A percentile compares a stretch with the other conserved stretches of the same genome.
phyloP scores from a whole-genome alignment of 2,113 vertebrate species.

The Pelobates fuscus region DNA sequence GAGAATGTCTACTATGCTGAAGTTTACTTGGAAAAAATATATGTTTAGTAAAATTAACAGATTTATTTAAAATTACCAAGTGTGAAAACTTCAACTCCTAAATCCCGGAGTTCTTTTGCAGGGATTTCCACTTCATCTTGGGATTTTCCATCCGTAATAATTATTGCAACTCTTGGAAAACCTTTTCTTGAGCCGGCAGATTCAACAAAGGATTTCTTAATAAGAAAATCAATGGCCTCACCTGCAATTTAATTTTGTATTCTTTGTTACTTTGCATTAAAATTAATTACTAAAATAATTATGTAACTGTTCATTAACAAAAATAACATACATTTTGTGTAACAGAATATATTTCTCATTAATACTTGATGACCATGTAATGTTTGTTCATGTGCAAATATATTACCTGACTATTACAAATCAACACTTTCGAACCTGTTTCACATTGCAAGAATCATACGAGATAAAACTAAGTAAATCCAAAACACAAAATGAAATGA shows the following conservation, averaged over 20 bases:
- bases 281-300: too few relatives aligned
- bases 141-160: constrained; percentile 90
- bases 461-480: too few relatives aligned
- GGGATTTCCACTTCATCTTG: constrained; percentile 83
- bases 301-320: too few relatives aligned
- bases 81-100: constrained; percentile 93
- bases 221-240: constrained; percentile 80
- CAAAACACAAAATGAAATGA: too few relatives aligned
- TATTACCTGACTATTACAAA: too few relatives aligned
- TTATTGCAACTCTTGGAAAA: constrained; percentile 89
- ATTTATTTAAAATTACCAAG: constrained; percentile 73
- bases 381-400: background rate
- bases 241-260: constrained; percentile 65
- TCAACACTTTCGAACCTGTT: too few relatives aligned
- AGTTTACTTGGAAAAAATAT: background rate
- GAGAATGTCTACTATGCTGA: background rate
- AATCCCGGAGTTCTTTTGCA: constrained; percentile 78
- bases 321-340: too few relatives aligned
- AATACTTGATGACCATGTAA: too few relatives aligned
- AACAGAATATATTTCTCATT: too few relatives aligned
- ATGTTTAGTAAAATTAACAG: background rate
- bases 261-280: background rate
- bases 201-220: constrained; percentile 81
- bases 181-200: constrained; percentile 79
- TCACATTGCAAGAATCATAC: too few relatives aligned